phyloP scores from a whole-genome alignment of 2,797 vertebrate genomes.

The Sciurus vulgaris region DNA sequence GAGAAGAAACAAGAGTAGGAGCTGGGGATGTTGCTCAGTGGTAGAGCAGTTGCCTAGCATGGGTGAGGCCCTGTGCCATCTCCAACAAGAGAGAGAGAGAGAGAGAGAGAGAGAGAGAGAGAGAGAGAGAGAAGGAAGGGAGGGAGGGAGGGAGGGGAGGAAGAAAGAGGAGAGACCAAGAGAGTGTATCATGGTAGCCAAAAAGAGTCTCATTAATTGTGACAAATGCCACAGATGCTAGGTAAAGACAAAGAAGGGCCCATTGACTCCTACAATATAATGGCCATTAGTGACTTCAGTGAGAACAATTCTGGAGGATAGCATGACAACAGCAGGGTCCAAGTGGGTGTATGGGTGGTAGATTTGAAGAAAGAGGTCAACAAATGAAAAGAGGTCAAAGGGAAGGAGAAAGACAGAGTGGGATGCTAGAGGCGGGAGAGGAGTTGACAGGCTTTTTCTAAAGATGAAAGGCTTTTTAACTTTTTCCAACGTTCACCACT shows the following conservation, averaged over 20 bases:
- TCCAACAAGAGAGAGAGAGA: too few species aligned
- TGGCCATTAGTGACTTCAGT: not conserved
- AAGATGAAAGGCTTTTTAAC: not conserved
- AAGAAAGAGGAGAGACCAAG: not conserved
- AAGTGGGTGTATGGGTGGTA: fast-evolving
- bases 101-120: too few species aligned
- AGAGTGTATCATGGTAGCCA: not conserved
- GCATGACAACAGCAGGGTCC: not conserved
- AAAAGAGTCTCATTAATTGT: not conserved
- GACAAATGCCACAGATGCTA: not conserved
- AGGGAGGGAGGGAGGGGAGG: too few species aligned
- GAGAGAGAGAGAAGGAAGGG: too few species aligned
- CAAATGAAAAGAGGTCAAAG: not conserved
- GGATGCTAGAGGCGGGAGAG: fast-evolving
- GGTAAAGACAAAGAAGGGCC: not conserved
- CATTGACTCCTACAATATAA: not conserved
- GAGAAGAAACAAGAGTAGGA: not conserved
- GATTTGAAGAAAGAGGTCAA: not conserved
- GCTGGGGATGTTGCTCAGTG: too few species aligned
- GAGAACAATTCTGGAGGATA: not conserved
- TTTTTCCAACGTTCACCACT: not conserved
- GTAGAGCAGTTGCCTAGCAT: too few species aligned
- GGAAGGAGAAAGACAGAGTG: not conserved
- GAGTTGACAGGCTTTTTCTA: not conserved
- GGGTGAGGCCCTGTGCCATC: too few species aligned